Base-by-base conservation (phyloP, 2,888 invertebrate genomes). In the Acronicta psi region DNA sequence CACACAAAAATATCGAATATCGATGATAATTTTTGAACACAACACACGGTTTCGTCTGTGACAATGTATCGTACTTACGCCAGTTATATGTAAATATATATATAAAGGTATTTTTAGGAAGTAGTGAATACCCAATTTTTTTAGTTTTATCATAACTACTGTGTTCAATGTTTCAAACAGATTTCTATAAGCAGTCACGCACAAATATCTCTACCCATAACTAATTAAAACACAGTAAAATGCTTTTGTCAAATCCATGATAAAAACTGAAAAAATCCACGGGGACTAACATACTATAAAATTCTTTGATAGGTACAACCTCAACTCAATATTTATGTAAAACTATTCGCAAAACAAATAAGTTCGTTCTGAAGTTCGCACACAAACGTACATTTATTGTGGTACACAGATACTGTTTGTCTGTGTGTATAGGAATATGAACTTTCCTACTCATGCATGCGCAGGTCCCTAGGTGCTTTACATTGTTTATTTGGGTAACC, bases 1-100 rank as follows among this genome's bases (percentile, higher is more conserved):
- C 81, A 83, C 83, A 77, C 77, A 84, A 83, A 85, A 84, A 83
- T 83, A 83, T 80, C 63, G 71, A 81, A 84, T 80, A 76, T 69
- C 66, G 66, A 58, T 75, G 70, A 79, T 77, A 69, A 76, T 76
- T 77, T 69, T 80, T 74, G 62, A 69, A 73, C 69, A 69, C 70
- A 71, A 71, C 56, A 61, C 46, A 61, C 58, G 51, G 47, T 17
- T 72, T 47, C 29, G 36, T 46, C 11, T 52, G 44, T 36, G 53
- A 59, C 60, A 54, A 43, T 17, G 25, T 13, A 46, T 61, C 11
- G 25, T 25, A 25, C 9, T 25, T 25, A 1, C 9, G n/a, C n/a
- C n/a, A n/a, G n/a, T n/a, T n/a, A n/a, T n/a, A n/a, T n/a, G n/a
- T n/a, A n/a, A n/a, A n/a, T n/a, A n/a, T n/a, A n/a, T n/a, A n/a